Conservation (phyloP, 2,113 vertebrate genomes). For the Campylomormyrus numenius region DNA sequence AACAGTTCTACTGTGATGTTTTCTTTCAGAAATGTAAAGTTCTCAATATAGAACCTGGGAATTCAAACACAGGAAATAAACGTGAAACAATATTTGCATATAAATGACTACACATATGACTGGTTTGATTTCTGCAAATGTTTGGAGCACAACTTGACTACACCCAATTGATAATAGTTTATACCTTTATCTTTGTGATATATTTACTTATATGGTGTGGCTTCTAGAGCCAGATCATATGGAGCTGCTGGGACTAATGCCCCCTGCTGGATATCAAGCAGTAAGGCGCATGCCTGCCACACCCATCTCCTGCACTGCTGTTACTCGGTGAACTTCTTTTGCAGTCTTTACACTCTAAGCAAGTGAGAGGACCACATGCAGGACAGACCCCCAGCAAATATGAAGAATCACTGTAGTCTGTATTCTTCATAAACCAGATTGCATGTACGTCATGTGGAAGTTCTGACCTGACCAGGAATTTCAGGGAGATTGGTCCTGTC, state of each 20-base stretch:
- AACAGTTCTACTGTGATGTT: slow-evolving; percentile 91
- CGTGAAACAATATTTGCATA: slow-evolving; percentile 10
- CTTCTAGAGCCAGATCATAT: neutral
- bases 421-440: neutral
- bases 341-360: neutral
- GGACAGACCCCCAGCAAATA: neutral
- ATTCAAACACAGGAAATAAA: slow-evolving; percentile 12
- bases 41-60: slow-evolving; percentile 95
- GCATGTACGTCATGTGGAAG: neutral
- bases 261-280: slow-evolving; percentile 50
- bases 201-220: neutral
- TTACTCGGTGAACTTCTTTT: neutral
- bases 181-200: neutral
- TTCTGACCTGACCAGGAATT: slow-evolving; percentile 84
- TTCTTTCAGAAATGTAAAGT: slow-evolving; percentile 85
- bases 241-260: slow-evolving; percentile 34
- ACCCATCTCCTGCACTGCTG: neutral
- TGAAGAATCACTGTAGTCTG: neutral
- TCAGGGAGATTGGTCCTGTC: slow-evolving; percentile 68
- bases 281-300: neutral
- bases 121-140: neutral
- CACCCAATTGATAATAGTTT: neutral
- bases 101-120: neutral
- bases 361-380: slow-evolving; percentile 12
- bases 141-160: neutral